phyloP scores from a whole-genome alignment of 2,888 invertebrate genomes.

The Caenorhabditis sulstoni region DNA sequence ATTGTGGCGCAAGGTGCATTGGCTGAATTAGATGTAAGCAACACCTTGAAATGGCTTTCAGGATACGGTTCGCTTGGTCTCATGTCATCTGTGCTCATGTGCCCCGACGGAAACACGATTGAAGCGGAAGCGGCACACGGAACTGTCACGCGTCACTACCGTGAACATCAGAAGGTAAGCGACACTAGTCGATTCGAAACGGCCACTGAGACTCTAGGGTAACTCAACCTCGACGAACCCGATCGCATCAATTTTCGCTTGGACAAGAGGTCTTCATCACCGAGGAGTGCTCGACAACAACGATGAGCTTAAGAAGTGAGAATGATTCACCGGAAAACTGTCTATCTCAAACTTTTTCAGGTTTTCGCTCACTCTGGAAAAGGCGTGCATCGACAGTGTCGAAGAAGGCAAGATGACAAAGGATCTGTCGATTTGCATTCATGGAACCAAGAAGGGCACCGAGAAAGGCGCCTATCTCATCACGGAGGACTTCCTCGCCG shows the following conservation, averaged over 20 bases:
- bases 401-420: constrained; percentile 91
- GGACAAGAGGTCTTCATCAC: constrained; percentile 90
- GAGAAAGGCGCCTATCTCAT: constrained; percentile 84
- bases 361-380: constrained; percentile 87
- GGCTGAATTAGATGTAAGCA: not conserved
- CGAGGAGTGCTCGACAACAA: constrained; percentile 89
- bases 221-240: constrained; percentile 92
- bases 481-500: constrained; percentile 91
- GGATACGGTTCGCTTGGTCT: constrained; percentile 89
- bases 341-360: constrained; percentile 77
- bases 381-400: constrained; percentile 89
- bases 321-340: not conserved
- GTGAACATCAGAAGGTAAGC: constrained; percentile 70
- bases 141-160: constrained; percentile 84
- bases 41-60: constrained; percentile 65
- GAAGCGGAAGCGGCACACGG: constrained; percentile 85
- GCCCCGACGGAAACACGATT: constrained; percentile 84
- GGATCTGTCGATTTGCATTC: constrained; percentile 90
- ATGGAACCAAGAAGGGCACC: constrained; percentile 85
- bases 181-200: no score
- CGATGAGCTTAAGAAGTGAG: constrained; percentile 86
- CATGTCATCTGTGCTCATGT: constrained; percentile 84
- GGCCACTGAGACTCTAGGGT: constrained; percentile 83
- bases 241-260: constrained; percentile 92
- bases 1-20: constrained; percentile 87